Conservation (phyloP, 2,888 invertebrate genomes). For the Campopleginae sp. region DNA sequence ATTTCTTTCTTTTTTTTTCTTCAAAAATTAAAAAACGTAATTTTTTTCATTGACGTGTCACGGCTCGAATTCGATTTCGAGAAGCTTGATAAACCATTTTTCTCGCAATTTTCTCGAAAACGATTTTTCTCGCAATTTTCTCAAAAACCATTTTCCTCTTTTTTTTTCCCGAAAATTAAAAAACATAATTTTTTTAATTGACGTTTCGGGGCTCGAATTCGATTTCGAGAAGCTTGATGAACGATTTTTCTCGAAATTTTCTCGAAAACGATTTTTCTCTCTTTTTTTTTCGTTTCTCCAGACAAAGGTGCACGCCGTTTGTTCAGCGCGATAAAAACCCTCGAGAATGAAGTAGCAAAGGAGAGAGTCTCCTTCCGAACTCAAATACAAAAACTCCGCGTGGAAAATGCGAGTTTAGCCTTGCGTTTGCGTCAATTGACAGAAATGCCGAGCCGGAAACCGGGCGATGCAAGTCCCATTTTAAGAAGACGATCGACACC, state of each 20-base stretch:
- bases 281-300: no score
- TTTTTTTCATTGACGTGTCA: no score
- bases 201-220: no score
- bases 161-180: no score
- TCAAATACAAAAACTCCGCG: slow-evolving; percentile 83
- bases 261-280: slow-evolving; percentile 34
- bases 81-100: background rate
- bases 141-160: no score
- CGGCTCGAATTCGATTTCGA: no score
- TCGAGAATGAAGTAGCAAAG: slow-evolving; percentile 83
- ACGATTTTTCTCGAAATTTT: background rate
- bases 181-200: background rate
- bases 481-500: slow-evolving; percentile 67
- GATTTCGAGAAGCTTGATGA: background rate
- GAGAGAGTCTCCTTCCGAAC: slow-evolving; percentile 84
- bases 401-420: slow-evolving; percentile 81
- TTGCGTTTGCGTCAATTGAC: slow-evolving; percentile 77
- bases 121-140: slow-evolving; percentile 32
- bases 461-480: slow-evolving; percentile 69
- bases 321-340: slow-evolving; percentile 82
- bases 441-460: slow-evolving; percentile 67
- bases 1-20: background rate
- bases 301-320: slow-evolving; percentile 75
- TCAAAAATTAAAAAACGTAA: background rate
- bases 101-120: slow-evolving; percentile 6